Conservation (phyloP, 2,888 invertebrate genomes). For the Caenorhabditis wallacei region DNA sequence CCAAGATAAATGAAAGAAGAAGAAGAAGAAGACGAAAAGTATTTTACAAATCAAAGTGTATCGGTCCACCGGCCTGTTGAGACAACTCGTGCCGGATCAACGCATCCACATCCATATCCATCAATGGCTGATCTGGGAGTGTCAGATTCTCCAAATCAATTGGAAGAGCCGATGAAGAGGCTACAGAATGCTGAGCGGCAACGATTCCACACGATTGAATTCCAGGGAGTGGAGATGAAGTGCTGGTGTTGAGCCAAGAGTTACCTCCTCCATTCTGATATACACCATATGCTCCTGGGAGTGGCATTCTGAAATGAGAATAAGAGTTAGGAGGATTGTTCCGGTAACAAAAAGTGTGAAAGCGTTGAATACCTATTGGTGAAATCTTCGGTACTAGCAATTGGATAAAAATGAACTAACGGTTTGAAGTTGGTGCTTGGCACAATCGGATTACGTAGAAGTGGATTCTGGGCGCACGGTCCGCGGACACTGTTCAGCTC, state of each 20-base stretch:
- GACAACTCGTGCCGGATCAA: conserved; percentile 78
- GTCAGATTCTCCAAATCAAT: conserved; percentile 81
- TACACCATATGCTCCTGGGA: conserved; percentile 35
- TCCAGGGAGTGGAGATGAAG: conserved; percentile 32
- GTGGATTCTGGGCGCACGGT: conserved; percentile 77
- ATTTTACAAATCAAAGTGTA: conserved; percentile 75
- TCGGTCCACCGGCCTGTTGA: conserved; percentile 69
- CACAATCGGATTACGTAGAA: conserved; percentile 73
- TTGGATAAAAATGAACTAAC: conserved; percentile 44
- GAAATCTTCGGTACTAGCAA: conserved; percentile 15
- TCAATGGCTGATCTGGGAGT: conserved; percentile 76
- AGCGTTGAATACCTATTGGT: conserved; percentile 14
- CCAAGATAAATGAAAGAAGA: conserved; percentile 3
- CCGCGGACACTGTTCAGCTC: conserved; percentile 78
- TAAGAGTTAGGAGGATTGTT: background rate
- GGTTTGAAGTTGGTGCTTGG: conserved; percentile 62
- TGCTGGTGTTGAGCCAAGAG: conserved; percentile 35
- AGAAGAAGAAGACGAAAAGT: background rate
- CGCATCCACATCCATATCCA: conserved; percentile 80
- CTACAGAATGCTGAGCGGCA: conserved; percentile 66
- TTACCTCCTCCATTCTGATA: conserved; percentile 28
- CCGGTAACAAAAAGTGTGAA: background rate
- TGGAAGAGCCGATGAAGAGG: conserved; percentile 73
- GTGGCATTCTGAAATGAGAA: conserved; percentile 57
- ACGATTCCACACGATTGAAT: conserved; percentile 72